Percentiles rank a stretch among this genome's conserved stretches.
phyloP scores from a whole-genome alignment of 2,888 invertebrate genomes.

The Clunio marinus region DNA sequence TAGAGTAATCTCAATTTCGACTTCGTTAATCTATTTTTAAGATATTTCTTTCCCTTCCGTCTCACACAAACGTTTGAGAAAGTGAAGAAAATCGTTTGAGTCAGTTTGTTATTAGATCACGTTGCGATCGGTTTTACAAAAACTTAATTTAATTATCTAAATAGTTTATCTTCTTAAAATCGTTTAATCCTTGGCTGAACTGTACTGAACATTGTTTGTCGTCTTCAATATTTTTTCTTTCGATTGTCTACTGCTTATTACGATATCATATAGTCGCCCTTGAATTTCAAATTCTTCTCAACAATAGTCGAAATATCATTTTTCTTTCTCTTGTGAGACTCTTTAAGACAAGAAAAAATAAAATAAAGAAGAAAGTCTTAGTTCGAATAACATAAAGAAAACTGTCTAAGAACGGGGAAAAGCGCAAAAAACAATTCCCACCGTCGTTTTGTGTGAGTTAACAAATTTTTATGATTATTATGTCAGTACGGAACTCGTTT shows the following conservation, averaged over 20 bases:
- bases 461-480: slow-evolving; percentile 30
- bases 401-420: slow-evolving; percentile 16
- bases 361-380: no score
- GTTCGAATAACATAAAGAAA: slow-evolving; percentile 14
- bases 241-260: neutral
- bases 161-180: neutral
- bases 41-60: neutral
- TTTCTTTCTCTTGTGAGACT: no score
- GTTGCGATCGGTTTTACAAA: slow-evolving; percentile 17
- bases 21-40: slow-evolving; percentile 13
- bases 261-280: neutral
- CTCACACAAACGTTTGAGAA: slow-evolving; percentile 7
- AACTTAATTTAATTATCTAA: neutral
- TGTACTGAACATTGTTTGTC: neutral
- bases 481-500: slow-evolving; percentile 15
- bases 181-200: slow-evolving; percentile 1
- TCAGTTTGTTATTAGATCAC: slow-evolving; percentile 31
- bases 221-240: no score
- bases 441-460: slow-evolving; percentile 25
- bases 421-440: neutral
- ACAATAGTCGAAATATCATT: no score
- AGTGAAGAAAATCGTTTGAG: neutral
- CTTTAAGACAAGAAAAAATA: no score
- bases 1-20: neutral
- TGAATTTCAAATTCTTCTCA: neutral